A percentile compares a stretch with the other conserved stretches of the same genome.
These are phyloP conservation scores for Aix galericulata DNA, from an alignment of 2,113 vertebrate genomes.

Conservation along the genomic window DNA sequence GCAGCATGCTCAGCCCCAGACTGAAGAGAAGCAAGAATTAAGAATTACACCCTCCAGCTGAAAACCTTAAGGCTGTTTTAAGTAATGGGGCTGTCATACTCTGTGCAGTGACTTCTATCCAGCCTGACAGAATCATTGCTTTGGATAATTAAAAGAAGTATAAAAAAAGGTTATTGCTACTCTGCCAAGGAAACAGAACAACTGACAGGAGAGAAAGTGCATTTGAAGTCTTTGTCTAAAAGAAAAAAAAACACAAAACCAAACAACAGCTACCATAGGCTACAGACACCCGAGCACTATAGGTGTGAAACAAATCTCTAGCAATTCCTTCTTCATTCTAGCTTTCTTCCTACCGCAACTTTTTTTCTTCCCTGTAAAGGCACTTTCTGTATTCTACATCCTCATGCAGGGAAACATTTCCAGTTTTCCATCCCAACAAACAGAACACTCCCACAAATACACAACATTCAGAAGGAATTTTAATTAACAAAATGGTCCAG, in stretches of 20 bases:
- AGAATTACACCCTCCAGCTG: background rate
- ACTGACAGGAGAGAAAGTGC: conserved; percentile 30
- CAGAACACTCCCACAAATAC: conserved; percentile 68
- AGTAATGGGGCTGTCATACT: background rate
- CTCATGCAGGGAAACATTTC: background rate
- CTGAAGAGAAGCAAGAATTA: background rate
- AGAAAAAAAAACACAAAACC: background rate
- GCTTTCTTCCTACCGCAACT: background rate
- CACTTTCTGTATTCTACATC: background rate
- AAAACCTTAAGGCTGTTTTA: conserved; percentile 3
- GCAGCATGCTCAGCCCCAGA: background rate
- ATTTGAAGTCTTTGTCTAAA: background rate
- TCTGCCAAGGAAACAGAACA: conserved; percentile 48
- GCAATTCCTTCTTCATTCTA: background rate
- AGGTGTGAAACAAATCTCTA: background rate
- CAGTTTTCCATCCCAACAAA: conserved; percentile 32
- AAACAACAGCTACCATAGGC: background rate
- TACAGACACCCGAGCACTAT: background rate
- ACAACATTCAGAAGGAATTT: conserved; percentile 80
- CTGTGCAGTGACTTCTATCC: background rate
- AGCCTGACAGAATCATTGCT: conserved; percentile 26
- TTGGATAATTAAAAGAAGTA: background rate
- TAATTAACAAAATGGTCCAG: conserved; percentile 80
- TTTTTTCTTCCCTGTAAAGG: conserved; percentile 22
- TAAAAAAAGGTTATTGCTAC: conserved; percentile 46